Conservation (phyloP, 1,140 invertebrate genomes). For the Zaprionus camerounensis region DNA sequence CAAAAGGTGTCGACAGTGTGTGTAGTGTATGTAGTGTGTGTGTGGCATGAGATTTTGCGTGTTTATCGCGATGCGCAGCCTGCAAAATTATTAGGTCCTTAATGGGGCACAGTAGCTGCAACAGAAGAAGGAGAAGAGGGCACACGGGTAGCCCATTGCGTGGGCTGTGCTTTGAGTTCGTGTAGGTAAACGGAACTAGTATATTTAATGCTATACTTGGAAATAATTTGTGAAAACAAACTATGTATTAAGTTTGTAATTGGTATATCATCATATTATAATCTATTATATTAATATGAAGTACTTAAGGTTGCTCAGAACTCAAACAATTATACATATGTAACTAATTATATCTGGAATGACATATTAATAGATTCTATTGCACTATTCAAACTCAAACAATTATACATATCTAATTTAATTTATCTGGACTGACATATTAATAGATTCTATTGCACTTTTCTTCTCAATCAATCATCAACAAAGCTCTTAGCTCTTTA, state of each 20-base stretch:
- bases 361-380: too few species aligned
- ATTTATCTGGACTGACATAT: too few species aligned
- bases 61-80: constrained; percentile 70
- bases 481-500: too few species aligned
- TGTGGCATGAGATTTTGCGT: constrained; percentile 66
- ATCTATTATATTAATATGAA: neutral
- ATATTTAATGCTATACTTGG: neutral
- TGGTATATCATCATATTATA: neutral
- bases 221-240: neutral
- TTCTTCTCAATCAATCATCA: too few species aligned
- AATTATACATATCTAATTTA: too few species aligned
- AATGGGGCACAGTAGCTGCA: constrained; percentile 19
- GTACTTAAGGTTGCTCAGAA: neutral
- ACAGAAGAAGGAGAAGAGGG: neutral
- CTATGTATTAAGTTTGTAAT: neutral
- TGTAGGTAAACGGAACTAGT: neutral
- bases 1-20: constrained; percentile 57
- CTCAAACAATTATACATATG: neutral
- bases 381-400: neutral
- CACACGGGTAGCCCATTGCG: neutral
- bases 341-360: too few species aligned
- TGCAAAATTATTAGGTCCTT: constrained; percentile 62
- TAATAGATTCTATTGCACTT: too few species aligned
- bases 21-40: constrained; percentile 17
- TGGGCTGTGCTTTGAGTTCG: neutral